These are phyloP conservation scores for Chionodraco myersi DNA, from an alignment of 2,113 vertebrate species.

Conservation along the genomic window DNA sequence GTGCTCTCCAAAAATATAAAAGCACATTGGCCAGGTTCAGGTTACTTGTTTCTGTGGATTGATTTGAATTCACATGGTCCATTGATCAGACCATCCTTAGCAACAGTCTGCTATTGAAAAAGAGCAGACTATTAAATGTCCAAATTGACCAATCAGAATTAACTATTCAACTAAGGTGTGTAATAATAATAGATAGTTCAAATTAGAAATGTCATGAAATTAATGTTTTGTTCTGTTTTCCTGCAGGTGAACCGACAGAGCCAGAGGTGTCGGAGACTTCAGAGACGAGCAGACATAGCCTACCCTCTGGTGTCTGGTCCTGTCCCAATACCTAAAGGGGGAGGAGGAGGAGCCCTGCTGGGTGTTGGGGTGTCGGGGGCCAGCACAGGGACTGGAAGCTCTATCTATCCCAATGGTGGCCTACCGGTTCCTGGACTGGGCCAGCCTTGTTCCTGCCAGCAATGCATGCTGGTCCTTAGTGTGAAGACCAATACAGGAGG, in stretches of 20 bases:
- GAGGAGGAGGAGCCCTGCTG: conserved; percentile 71
- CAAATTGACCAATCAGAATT: too few relatives aligned
- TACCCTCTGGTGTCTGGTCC: conserved; percentile 87
- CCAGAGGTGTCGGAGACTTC: conserved; percentile 86
- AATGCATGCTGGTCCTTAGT: conserved; percentile 92
- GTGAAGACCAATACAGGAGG: conserved; percentile 84
- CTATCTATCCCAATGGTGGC: conserved; percentile 70
- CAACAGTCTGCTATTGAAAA: too few relatives aligned
- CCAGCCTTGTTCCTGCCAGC: conserved; percentile 89
- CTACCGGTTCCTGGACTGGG: conserved; percentile 58
- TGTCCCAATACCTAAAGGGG: conserved; percentile 82
- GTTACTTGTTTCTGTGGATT: too few relatives aligned
- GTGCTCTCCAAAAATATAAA: too few relatives aligned
- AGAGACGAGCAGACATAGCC: conserved; percentile 86
- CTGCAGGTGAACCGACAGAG: conserved; percentile 94
- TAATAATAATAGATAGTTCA: too few relatives aligned
- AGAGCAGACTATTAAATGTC: too few relatives aligned
- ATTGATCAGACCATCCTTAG: too few relatives aligned
- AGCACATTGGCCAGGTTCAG: too few relatives aligned
- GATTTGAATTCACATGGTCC: too few relatives aligned
- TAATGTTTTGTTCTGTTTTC: neutral
- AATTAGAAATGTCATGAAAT: neutral
- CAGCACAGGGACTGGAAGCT: conserved; percentile 58
- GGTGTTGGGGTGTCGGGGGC: conserved; percentile 78
- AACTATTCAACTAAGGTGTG: too few relatives aligned